Percentiles rank a stretch among this genome's conserved stretches.
phyloP scores from a whole-genome alignment of 1,140 invertebrate genomes.

The Zaprionus inermis region DNA sequence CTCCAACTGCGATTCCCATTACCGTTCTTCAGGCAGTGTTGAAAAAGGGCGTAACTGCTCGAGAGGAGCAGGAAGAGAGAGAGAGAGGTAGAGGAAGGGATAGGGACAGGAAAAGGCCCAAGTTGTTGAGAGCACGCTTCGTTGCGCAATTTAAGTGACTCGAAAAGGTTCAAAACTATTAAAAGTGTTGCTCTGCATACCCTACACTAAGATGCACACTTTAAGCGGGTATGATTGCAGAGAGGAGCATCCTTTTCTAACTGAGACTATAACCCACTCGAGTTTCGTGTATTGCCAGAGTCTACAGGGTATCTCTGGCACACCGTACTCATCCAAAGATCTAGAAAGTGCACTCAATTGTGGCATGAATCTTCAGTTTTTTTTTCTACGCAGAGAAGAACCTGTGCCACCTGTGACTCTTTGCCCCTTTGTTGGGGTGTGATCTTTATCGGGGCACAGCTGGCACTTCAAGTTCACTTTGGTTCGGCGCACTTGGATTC shows the following conservation, averaged over 20 bases:
- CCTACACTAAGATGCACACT: conserved; percentile 13
- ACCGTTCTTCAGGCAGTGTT: conserved; percentile 33
- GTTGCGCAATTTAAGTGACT: conserved; percentile 76
- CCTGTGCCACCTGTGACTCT: conserved; percentile 62
- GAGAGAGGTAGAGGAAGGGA: background rate
- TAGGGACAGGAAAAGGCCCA: background rate
- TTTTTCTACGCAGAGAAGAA: conserved; percentile 27
- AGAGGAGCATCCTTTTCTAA: background rate
- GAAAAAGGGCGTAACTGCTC: conserved; percentile 50
- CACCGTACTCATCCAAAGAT: conserved; percentile 8
- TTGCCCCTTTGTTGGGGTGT: conserved; percentile 53
- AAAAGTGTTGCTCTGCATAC: conserved; percentile 65
- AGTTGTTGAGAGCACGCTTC: conserved; percentile 68
- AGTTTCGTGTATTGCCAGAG: too few species aligned
- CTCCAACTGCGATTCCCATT: conserved; percentile 8
- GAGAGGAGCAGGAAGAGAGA: background rate
- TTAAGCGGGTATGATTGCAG: conserved; percentile 1
- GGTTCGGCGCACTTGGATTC: conserved; percentile 25
- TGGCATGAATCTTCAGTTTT: conserved; percentile 56
- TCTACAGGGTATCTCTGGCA: conserved; percentile 25
- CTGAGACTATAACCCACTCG: background rate
- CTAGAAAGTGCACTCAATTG: conserved; percentile 67
- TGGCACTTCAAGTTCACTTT: conserved; percentile 70
- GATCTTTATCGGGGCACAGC: conserved; percentile 74
- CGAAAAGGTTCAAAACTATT: conserved; percentile 78